Percentiles rank a stretch among this genome's conserved stretches.
Evolutionary conservation across 2,888 invertebrate genomes (phyloP).

Genomic region (Phragmatobia fuliginosa): DNA sequence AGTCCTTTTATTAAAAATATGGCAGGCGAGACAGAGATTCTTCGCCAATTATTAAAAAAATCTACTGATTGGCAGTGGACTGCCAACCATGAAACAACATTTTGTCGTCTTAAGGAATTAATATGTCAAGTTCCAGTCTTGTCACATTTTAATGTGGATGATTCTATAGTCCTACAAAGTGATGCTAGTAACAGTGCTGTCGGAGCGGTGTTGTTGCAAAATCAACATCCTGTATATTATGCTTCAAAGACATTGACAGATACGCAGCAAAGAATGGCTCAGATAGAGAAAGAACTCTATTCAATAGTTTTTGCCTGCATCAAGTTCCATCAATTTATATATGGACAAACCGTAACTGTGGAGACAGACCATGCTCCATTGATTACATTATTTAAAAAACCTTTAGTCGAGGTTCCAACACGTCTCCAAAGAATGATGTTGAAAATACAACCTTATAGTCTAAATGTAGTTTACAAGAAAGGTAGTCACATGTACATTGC

Average conservation of each 20-base stretch:
- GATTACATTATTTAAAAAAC: slow-evolving; percentile 37
- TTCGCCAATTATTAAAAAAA: slow-evolving; percentile 27
- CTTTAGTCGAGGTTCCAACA: slow-evolving; percentile 33
- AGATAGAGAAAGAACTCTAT: slow-evolving; percentile 43
- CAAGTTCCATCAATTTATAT: slow-evolving; percentile 35
- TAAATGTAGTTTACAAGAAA: slow-evolving; percentile 35
- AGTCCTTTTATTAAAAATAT: slow-evolving; percentile 26
- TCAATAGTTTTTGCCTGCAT: slow-evolving; percentile 38
- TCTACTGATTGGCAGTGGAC: slow-evolving; percentile 27
- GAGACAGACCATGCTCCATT: slow-evolving; percentile 40
- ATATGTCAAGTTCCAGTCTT: not conserved
- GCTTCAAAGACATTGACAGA: slow-evolving; percentile 28
- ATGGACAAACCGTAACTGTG: slow-evolving; percentile 32
- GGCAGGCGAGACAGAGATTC: slow-evolving; percentile 3
- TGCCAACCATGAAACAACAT: slow-evolving; percentile 5
- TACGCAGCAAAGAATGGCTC: slow-evolving; percentile 24
- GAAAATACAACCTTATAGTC: slow-evolving; percentile 31
- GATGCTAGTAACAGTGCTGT: slow-evolving; percentile 25
- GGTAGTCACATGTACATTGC: slow-evolving; percentile 39
- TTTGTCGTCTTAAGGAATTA: slow-evolving; percentile 3
- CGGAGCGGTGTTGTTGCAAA: slow-evolving; percentile 23
- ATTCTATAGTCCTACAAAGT: slow-evolving; percentile 19
- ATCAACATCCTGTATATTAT: slow-evolving; percentile 27
- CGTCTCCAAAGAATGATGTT: slow-evolving; percentile 41
- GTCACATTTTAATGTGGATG: slow-evolving; percentile 11